Percentiles rank a stretch among this genome's conserved stretches.
phyloP scores from a whole-genome alignment of 2,113 vertebrate genomes.

The Perca schrenkii region DNA sequence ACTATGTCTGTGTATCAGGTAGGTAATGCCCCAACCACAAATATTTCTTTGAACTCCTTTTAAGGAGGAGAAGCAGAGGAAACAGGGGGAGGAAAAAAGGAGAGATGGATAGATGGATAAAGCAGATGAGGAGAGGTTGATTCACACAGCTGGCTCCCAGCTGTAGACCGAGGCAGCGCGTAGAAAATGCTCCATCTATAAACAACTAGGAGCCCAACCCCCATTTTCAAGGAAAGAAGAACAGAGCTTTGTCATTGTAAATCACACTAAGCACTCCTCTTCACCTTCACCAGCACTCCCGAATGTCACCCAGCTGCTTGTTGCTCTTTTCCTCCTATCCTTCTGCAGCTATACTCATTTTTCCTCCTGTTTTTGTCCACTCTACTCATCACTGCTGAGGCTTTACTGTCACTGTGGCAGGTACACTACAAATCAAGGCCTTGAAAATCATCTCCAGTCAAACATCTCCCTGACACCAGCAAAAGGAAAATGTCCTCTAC shows the following conservation, averaged over 20 bases:
- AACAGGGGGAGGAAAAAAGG: slow-evolving; percentile 42
- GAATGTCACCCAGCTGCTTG: slow-evolving; percentile 27
- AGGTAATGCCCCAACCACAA: slow-evolving; percentile 72
- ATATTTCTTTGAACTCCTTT: slow-evolving; percentile 81
- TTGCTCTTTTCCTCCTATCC: slow-evolving; percentile 20
- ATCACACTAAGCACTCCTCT: slow-evolving; percentile 44
- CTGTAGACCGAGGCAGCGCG: slow-evolving; percentile 77
- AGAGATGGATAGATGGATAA: slow-evolving; percentile 71
- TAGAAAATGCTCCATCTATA: slow-evolving; percentile 67
- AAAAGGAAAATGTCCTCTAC: slow-evolving; percentile 13
- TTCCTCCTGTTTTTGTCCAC: not conserved
- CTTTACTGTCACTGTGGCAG: not conserved
- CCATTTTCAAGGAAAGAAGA: slow-evolving; percentile 52
- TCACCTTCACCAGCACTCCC: slow-evolving; percentile 43
- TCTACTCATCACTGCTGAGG: not conserved
- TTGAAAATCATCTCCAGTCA: slow-evolving; percentile 23
- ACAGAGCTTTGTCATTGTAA: slow-evolving; percentile 61
- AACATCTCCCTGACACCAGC: slow-evolving; percentile 25
- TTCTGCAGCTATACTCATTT: not conserved
- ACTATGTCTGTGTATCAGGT: slow-evolving; percentile 56
- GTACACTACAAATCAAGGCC: slow-evolving; percentile 34
- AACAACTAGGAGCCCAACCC: slow-evolving; percentile 76
- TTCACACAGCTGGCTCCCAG: slow-evolving; percentile 90
- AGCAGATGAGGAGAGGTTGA: slow-evolving; percentile 79
- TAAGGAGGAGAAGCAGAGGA: slow-evolving; percentile 59